Evolutionary conservation across 2,888 invertebrate genomes (phyloP).

Genomic region (Apotomis betuletana): DNA sequence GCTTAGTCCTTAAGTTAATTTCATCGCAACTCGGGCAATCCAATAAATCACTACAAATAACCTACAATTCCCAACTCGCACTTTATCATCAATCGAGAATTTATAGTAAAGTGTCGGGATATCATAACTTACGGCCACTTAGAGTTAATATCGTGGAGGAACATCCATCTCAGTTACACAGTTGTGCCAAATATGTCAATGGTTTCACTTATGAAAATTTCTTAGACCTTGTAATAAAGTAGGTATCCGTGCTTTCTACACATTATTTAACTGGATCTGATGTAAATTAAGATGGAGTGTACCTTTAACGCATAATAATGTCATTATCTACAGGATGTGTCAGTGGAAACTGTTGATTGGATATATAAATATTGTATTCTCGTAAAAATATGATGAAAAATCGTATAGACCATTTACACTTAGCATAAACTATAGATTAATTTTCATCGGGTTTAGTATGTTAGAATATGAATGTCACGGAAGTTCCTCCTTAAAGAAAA

Average conservation of each 20-base stretch:
- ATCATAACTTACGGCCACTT: slow-evolving; percentile 46
- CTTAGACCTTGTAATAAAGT: slow-evolving; percentile 35
- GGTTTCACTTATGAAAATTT: slow-evolving; percentile 43
- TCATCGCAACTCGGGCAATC: slow-evolving; percentile 5
- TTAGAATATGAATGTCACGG: too few species aligned
- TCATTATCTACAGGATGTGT: not conserved
- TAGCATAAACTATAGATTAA: not conserved
- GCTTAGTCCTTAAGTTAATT: slow-evolving; percentile 6
- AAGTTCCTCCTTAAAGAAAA: too few species aligned
- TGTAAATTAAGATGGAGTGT: slow-evolving; percentile 8
- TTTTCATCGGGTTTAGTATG: too few species aligned
- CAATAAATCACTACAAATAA: slow-evolving; percentile 32
- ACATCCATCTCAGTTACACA: slow-evolving; percentile 43
- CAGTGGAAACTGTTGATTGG: not conserved
- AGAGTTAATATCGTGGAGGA: slow-evolving; percentile 41
- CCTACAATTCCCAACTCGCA: slow-evolving; percentile 32
- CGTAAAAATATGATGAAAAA: not conserved
- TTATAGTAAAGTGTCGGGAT: slow-evolving; percentile 41
- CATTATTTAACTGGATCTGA: slow-evolving; percentile 16
- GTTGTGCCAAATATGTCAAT: slow-evolving; percentile 44
- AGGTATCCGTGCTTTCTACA: slow-evolving; percentile 31
- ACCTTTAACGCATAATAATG: not conserved
- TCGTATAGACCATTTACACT: not conserved
- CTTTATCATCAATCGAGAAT: slow-evolving; percentile 42
- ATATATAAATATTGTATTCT: not conserved